Evolutionary conservation across 2,888 invertebrate genomes (phyloP), one percentile per base, ranked within the genome.

Genomic region (Rotaria sp.): DNA sequence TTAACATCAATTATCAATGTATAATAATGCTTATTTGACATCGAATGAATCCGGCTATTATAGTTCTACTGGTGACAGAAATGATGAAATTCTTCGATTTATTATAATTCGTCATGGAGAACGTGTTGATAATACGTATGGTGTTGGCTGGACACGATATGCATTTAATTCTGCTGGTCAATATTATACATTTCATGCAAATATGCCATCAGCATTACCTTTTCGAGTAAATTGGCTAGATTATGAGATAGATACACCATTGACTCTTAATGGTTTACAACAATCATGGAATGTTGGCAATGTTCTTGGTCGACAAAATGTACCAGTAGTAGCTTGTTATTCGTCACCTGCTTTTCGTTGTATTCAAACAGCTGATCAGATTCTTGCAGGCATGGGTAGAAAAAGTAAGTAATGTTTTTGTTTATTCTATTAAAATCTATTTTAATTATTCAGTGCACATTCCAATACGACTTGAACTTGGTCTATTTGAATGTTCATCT

Each of bases 261-360:
- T 80, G 45, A 80, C 80, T 45, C 13, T 15, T 13, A 45, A n/a
- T 45, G 80, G 80, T n/a, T n/a, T 80, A 45, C 26, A 45, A 80
- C 80, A 80, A 80, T 80, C 80, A n/a, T 80, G 80, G 80, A 80
- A 80, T 45, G 80, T 80, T 15, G 80, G 80, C 2, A 80, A 80
- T 80, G 35, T 4, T 26, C n/a, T 80, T 24, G n/a, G 21, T 38
- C 21, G 15, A 45, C 26, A 13, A 5, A 80, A 45, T 41, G 1
- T n/a, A 26, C 80, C 80, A 15, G 21, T 80, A 26, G 45, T n/a
- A 11, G 74, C 74, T 38, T 74, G 74, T 74, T 74, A 74, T 74
- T 74, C 74, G 10, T 74, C 74, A 74, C 74, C 74, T 45, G 80
- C 80, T 41, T 11, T 80, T 26, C 80, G 41, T n/a, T 26, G 45